A percentile compares a stretch with the other conserved stretches of the same genome.
Evolutionary conservation across 2,797 vertebrate species (phyloP).

Genomic region (Botia almorhae): DNA sequence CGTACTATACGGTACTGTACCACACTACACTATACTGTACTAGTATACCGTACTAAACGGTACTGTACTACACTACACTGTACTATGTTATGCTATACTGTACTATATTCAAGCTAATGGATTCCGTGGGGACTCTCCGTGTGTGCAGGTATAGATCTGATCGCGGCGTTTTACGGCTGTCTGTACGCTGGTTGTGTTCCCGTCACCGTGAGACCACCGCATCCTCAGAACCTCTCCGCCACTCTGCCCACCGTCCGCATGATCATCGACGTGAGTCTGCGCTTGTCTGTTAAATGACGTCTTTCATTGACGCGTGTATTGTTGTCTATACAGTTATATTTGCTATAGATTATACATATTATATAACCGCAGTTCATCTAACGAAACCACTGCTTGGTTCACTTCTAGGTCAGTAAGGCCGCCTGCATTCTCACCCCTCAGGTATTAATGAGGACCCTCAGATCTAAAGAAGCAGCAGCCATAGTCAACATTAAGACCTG

Average conservation of each 20-base stretch:
- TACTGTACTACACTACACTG: too few species aligned
- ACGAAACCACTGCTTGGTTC: background rate
- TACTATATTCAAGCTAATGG: too few species aligned
- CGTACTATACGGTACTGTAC: too few species aligned
- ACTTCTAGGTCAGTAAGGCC: slow-evolving; percentile 92
- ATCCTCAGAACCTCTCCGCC: slow-evolving; percentile 93
- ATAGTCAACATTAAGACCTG: slow-evolving; percentile 98
- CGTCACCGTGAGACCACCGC: slow-evolving; percentile 94
- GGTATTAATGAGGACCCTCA: slow-evolving; percentile 87
- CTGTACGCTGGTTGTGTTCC: slow-evolving; percentile 94
- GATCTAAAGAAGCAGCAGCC: slow-evolving; percentile 91
- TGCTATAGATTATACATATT: too few species aligned
- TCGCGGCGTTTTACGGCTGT: slow-evolving; percentile 95
- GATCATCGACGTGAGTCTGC: slow-evolving; percentile 89
- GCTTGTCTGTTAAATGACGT: background rate
- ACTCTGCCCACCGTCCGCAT: slow-evolving; percentile 96
- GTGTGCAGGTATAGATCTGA: slow-evolving; percentile 79
- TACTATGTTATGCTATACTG: too few species aligned
- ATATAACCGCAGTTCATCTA: background rate
- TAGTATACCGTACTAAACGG: too few species aligned
- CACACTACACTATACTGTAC: too few species aligned
- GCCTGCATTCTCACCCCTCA: slow-evolving; percentile 96
- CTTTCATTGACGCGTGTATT: too few species aligned
- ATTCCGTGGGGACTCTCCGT: too few species aligned
- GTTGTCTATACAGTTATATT: too few species aligned